A percentile compares a stretch with the other conserved stretches of the same genome.
Evolutionary conservation across 2,113 vertebrate genomes (phyloP).

Genomic region (Tonatia bakeri): DNA sequence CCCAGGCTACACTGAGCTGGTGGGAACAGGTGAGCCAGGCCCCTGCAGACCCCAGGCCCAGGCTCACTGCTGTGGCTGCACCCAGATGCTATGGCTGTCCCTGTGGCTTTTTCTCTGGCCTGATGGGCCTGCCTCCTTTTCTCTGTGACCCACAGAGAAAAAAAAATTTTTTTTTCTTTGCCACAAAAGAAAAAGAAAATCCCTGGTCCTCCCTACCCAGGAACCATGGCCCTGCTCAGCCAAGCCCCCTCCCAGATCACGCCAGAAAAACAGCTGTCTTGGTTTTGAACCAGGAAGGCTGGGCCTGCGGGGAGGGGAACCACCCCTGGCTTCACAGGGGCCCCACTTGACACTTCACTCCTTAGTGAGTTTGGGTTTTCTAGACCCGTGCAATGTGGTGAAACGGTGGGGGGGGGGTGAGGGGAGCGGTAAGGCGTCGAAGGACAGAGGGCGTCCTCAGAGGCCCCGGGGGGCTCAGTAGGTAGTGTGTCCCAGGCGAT

Average conservation of each 20-base stretch:
- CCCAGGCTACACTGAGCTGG: background rate
- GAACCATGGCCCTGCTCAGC: background rate
- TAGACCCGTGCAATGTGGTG: background rate
- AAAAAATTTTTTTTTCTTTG: too few relatives aligned
- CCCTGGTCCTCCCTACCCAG: background rate
- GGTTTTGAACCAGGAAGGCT: background rate
- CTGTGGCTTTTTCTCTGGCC: background rate
- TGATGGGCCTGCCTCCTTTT: background rate
- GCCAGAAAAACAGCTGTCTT: background rate
- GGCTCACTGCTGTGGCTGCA: background rate
- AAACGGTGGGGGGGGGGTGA: background rate
- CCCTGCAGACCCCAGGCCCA: background rate
- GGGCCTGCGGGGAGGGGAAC: background rate
- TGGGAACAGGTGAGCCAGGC: background rate
- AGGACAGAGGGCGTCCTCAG: background rate
- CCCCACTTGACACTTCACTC: background rate
- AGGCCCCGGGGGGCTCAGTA: too few relatives aligned
- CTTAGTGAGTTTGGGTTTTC: background rate
- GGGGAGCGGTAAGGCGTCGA: background rate
- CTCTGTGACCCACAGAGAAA: background rate
- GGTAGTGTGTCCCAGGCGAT: background rate
- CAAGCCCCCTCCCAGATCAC: background rate
- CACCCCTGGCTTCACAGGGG: background rate
- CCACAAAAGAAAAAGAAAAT: background rate
- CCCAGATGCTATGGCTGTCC: background rate